Conservation (phyloP, 1,140 invertebrate genomes). For the Scaptomyza hsui region DNA sequence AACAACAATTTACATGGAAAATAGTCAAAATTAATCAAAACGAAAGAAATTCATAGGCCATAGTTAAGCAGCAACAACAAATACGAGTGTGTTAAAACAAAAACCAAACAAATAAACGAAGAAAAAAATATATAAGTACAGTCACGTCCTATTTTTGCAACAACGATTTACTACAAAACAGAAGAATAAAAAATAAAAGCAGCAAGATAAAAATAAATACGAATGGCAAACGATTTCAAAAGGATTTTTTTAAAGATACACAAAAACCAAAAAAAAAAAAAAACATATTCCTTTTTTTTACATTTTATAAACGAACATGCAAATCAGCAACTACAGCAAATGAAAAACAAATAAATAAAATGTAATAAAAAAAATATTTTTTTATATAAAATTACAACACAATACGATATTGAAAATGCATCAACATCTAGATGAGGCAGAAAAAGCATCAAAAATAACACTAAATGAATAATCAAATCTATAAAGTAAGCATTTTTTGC, state of each 20-base stretch:
- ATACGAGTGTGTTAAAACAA: conserved; percentile 35
- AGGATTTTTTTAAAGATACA: conserved; percentile 63
- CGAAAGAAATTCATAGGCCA: conserved; percentile 62
- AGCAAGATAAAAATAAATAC: conserved; percentile 15
- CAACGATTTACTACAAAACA: conserved; percentile 81
- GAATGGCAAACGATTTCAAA: conserved; percentile 37
- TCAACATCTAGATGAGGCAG: neutral
- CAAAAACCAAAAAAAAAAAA: conserved; percentile 22
- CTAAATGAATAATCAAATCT: conserved; percentile 70
- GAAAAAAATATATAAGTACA: conserved; percentile 72
- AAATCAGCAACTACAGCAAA: conserved; percentile 48
- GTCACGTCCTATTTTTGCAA: conserved; percentile 84
- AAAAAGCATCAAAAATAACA: conserved; percentile 60
- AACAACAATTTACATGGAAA: conserved; percentile 61
- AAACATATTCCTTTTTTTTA: conserved; percentile 77
- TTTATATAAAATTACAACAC: conserved; percentile 65
- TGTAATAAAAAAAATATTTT: conserved; percentile 65
- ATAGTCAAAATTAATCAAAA: conserved; percentile 80
- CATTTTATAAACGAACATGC: conserved; percentile 66
- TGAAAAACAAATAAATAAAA: conserved; percentile 53
- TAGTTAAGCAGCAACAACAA: conserved; percentile 54
- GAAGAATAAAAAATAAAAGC: conserved; percentile 23
- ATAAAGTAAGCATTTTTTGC: conserved; percentile 74
- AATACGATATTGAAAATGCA: conserved; percentile 25
- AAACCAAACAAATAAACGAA: conserved; percentile 38